phyloP scores from a whole-genome alignment of 2,888 invertebrate genomes.

The Hirtodrosophila confusa region DNA sequence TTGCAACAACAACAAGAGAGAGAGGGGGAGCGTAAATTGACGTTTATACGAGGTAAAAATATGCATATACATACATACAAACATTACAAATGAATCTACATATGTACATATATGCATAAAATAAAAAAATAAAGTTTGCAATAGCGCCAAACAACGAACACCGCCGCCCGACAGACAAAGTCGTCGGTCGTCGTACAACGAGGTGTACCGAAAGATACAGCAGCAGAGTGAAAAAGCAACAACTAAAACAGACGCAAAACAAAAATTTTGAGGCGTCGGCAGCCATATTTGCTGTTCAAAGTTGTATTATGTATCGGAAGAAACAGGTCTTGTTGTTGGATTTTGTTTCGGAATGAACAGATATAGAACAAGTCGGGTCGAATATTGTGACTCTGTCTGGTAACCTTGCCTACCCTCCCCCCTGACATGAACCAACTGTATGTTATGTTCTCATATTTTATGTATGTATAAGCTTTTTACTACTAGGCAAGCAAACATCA shows the following conservation, averaged over 20 bases:
- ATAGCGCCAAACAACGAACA: conserved; percentile 28
- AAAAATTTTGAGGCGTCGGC: conserved; percentile 47
- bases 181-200: conserved; percentile 39
- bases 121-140: conserved; percentile 42
- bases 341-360: conserved; percentile 16
- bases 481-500: conserved; percentile 11
- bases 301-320: conserved; percentile 26
- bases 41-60: conserved; percentile 28
- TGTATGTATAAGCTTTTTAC: conserved; percentile 14
- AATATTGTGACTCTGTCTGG: not conserved
- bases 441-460: conserved; percentile 9
- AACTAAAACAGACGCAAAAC: conserved; percentile 57
- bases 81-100: not conserved
- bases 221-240: conserved; percentile 59
- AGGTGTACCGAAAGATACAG: conserved; percentile 69
- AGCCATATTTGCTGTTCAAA: conserved; percentile 45
- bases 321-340: conserved; percentile 29
- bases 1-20: conserved; percentile 1
- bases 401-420: not conserved
- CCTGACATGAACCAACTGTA: not conserved
- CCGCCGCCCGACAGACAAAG: conserved; percentile 28
- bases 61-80: conserved; percentile 22
- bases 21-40: conserved; percentile 1
- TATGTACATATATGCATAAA: conserved; percentile 16
- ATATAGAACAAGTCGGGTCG: not conserved